Percentiles rank a stretch among this genome's conserved stretches.
These are phyloP conservation scores for Gallinago jamesoni DNA, from an alignment of 2,113 vertebrate species.

Conservation along the genomic window DNA sequence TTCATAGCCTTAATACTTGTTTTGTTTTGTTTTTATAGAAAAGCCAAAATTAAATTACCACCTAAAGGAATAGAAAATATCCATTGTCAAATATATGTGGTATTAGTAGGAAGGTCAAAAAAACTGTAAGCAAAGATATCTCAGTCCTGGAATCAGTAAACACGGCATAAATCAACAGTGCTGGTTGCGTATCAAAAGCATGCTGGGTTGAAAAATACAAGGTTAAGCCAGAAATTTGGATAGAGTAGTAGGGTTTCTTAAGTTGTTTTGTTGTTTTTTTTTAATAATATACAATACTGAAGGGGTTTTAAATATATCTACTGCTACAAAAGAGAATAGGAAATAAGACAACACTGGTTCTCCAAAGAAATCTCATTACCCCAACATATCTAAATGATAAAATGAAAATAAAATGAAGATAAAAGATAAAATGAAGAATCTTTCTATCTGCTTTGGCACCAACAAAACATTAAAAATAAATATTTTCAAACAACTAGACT, in stretches of 20 bases:
- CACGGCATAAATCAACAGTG: background rate
- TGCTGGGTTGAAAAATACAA: background rate
- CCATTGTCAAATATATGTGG: background rate
- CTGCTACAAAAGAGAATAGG: background rate
- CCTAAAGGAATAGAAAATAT: background rate
- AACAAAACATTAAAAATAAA: conserved; percentile 34
- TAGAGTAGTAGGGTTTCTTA: background rate
- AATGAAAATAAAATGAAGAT: no score
- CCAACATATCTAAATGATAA: background rate
- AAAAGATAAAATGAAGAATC: background rate
- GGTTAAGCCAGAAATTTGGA: background rate
- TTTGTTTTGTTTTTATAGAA: background rate
- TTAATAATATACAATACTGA: background rate
- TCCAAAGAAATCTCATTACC: background rate
- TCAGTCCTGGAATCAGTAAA: background rate
- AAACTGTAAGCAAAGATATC: background rate
- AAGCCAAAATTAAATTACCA: background rate
- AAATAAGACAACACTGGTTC: background rate
- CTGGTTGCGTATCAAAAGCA: background rate
- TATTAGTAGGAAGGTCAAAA: background rate
- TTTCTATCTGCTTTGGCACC: background rate
- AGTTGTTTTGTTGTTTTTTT: background rate
- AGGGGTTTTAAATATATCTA: background rate
- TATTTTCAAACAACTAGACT: background rate
- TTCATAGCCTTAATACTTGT: background rate